Percentiles rank a stretch among this genome's conserved stretches.
phyloP scores from a whole-genome alignment of 2,797 vertebrate species.

The Liparis tanakae region DNA sequence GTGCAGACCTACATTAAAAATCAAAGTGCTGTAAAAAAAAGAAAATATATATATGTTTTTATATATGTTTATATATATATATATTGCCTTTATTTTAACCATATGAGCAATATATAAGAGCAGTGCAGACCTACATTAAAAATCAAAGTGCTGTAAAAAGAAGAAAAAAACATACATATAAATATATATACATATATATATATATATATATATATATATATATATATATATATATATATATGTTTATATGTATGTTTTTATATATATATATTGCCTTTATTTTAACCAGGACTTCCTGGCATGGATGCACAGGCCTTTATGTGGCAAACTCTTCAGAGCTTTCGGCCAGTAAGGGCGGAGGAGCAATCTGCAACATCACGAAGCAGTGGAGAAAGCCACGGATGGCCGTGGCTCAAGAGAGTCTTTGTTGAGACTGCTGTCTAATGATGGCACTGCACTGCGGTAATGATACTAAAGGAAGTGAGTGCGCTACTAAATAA shows the following conservation, averaged over 20 bases:
- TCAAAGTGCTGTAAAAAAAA: no score
- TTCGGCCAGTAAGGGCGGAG: conserved; percentile 12
- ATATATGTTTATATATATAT: no score
- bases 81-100: background rate
- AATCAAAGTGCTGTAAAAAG: no score
- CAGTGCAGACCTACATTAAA: no score
- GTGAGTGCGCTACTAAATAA: conserved; percentile 63
- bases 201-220: background rate
- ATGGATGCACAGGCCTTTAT: background rate
- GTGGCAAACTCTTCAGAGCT: background rate
- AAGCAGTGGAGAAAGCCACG: conserved; percentile 16
- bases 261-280: background rate
- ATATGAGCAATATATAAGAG: background rate
- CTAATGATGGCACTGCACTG: conserved; percentile 70
- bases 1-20: no score
- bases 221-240: no score
- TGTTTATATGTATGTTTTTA: background rate
- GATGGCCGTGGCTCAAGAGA: conserved; percentile 52
- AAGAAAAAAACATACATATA: no score
- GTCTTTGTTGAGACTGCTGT: conserved; percentile 45
- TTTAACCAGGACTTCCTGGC: background rate
- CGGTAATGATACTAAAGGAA: conserved; percentile 62
- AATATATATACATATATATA: no score
- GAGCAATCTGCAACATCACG: conserved; percentile 13
- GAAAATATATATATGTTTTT: no score